Base-by-base conservation (phyloP, 2,888 invertebrate genomes). In the Caenorhabditis uteleia region DNA sequence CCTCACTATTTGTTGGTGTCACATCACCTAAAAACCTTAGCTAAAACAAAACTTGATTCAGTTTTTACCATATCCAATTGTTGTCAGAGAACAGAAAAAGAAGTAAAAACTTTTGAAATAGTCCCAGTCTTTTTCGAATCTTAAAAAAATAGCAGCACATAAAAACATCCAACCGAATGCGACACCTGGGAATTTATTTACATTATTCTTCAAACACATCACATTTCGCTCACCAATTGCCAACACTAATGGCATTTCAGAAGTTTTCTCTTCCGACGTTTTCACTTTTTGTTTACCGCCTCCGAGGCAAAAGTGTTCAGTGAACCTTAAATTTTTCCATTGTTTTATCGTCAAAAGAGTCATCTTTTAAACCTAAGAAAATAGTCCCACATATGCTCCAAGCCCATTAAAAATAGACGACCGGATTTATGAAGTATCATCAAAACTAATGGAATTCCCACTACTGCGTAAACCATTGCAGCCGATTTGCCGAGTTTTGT, bases 41-140 rank as follows among this genome's bases (percentile, higher is more conserved):
- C 18, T 33, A 10, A 16, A 7, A 25, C 14, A 18, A 16, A 34
- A 7, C 34, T 23, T 21, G 21, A 36, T 23, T 7, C 20, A 25
- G 21, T 16, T 23, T 25, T 77, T n/a, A n/a, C 82, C 82, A 50
- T 79, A 82, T 50, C 82, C 82, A 33, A 82, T 82, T 3, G 82
- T 82, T 1, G 82, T 82, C 7, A 82, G 58, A 1, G 78, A 79
- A 45, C 82, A 80, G 49, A 82, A 82, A 53, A 82, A 80, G 54
- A 82, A 82, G 49, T 82, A 82, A 50, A 82, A 82, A 58, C 78
- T 78, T 56, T 82, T 82, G 51, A 82, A 82, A 58, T 82, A 82
- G 58, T 82, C 82, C 82, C 82, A 82, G 44, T 81, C 79, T 36
- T 78, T 75, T 46, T 82, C 82, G 45, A 82, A 81, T 46, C 67